Conservation (phyloP, 1,140 invertebrate genomes). For the Trichonephila clavata region DNA sequence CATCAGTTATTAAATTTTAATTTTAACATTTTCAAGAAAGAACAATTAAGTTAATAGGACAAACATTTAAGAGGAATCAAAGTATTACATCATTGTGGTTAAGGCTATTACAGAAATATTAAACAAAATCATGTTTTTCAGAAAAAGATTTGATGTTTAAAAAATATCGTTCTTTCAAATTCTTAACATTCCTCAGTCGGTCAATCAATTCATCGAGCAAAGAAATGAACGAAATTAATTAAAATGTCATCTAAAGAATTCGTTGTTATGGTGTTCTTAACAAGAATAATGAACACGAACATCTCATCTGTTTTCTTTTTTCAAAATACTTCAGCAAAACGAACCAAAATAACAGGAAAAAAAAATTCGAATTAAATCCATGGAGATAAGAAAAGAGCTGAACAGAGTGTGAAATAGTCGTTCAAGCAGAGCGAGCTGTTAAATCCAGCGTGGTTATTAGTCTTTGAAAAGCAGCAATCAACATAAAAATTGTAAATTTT, state of each 20-base stretch:
- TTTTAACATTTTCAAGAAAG: too few species aligned
- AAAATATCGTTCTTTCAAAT: too few species aligned
- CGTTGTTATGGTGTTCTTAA: not conserved
- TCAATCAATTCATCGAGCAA: too few species aligned
- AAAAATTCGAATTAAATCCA: not conserved
- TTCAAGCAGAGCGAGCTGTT: not conserved
- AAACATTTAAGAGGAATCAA: too few species aligned
- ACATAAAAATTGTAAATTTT: not conserved
- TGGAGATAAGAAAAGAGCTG: not conserved
- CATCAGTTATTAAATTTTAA: too few species aligned
- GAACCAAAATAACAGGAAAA: not conserved
- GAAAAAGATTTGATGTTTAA: too few species aligned
- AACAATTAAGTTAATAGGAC: too few species aligned
- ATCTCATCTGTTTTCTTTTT: not conserved
- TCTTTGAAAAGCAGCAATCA: not conserved
- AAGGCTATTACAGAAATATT: too few species aligned
- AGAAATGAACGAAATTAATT: too few species aligned
- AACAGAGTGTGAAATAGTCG: not conserved
- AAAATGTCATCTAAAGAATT: not conserved
- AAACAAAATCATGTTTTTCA: too few species aligned
- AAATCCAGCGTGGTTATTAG: conserved; percentile 8
- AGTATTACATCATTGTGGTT: too few species aligned
- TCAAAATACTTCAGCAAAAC: not conserved
- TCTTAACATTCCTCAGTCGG: too few species aligned
- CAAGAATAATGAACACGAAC: not conserved